A percentile compares a stretch with the other conserved stretches of the same genome.
phyloP scores from a whole-genome alignment of 1,140 invertebrate species.

The Meloidogyne exigua region DNA sequence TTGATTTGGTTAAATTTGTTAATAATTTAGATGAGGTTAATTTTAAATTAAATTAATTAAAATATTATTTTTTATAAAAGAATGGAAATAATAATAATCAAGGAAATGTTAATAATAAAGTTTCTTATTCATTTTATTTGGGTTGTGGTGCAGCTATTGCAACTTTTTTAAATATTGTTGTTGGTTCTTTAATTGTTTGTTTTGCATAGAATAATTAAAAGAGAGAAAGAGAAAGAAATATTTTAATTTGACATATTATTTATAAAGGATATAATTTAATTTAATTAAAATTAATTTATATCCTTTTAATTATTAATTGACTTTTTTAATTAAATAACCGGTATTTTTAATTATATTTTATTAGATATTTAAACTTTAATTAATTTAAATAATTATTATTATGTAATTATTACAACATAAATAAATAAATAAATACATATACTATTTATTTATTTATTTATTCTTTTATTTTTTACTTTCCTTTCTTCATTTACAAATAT shows the following conservation, averaged over 20 bases:
- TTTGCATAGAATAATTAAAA: constrained; percentile 8
- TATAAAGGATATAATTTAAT: too few species aligned
- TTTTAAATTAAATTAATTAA: too few species aligned
- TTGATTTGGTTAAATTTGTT: constrained; percentile 3
- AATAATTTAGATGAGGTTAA: neutral
- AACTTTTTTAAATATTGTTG: constrained; percentile 7
- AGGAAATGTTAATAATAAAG: constrained; percentile 8
- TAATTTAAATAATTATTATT: too few species aligned
- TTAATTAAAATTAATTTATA: too few species aligned
- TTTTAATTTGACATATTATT: neutral
- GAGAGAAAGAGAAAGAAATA: neutral
- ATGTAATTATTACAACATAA: too few species aligned
- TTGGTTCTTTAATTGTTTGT: constrained; percentile 25
- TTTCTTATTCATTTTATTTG: constrained; percentile 19
- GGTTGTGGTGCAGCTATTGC: constrained; percentile 14
- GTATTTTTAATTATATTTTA: too few species aligned
- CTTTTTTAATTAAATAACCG: too few species aligned
- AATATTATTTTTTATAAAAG: neutral
- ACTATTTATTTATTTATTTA: neutral
- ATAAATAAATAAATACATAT: too few species aligned
- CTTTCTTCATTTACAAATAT: neutral
- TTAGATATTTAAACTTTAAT: too few species aligned
- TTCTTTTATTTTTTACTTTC: neutral
- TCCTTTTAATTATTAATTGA: neutral
- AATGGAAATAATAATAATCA: neutral